Evolutionary conservation across 2,797 vertebrate genomes (phyloP).

Genomic region (Columba guinea): DNA sequence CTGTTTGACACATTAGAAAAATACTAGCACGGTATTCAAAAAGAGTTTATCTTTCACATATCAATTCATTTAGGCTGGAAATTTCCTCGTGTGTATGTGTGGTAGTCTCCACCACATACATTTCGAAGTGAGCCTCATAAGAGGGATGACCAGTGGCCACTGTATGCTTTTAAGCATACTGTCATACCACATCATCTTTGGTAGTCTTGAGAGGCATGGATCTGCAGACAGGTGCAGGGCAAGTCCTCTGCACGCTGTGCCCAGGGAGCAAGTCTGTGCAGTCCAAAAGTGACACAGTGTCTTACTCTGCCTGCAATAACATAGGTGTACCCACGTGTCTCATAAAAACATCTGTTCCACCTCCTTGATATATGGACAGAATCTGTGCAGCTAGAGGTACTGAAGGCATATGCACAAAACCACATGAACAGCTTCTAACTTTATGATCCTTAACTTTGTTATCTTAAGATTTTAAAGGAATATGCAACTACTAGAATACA

Average conservation of each 20-base stretch:
- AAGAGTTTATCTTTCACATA: not conserved
- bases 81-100: not conserved
- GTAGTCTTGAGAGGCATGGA: not conserved
- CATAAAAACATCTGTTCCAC: not conserved
- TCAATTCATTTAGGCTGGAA: not conserved
- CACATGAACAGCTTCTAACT: not conserved
- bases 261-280: not conserved
- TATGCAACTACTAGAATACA: not conserved
- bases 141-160: not conserved
- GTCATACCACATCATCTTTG: not conserved
- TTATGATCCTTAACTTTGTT: not conserved
- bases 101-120: not conserved
- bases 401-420: not conserved
- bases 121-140: not conserved
- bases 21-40: not conserved
- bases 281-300: not conserved
- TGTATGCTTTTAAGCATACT: not conserved
- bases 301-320: not conserved
- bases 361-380: rapidly evolving
- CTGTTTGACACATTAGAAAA: not conserved
- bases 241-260: not conserved
- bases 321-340: rapidly evolving
- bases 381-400: not conserved
- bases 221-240: not conserved
- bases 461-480: not conserved